phyloP scores from a whole-genome alignment of 2,888 invertebrate species.

The Erebia epiphron region DNA sequence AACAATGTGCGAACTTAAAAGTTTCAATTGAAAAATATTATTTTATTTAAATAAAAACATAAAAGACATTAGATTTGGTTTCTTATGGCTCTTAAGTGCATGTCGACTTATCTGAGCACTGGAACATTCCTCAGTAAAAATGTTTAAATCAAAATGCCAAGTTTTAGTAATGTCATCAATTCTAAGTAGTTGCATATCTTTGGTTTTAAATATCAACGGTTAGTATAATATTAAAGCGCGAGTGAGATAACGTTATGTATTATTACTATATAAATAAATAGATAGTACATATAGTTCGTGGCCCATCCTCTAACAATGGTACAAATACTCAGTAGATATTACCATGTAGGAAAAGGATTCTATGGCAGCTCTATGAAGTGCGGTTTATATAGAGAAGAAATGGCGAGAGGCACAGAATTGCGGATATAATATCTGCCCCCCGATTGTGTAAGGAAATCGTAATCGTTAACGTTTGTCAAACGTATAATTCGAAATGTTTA shows the following conservation, averaged over 20 bases:
- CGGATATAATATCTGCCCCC: background rate
- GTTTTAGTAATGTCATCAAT: no score
- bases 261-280: constrained; percentile 43
- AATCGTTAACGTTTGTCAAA: no score
- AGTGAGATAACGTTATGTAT: constrained; percentile 66
- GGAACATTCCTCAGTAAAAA: no score
- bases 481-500: no score
- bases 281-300: constrained; percentile 55
- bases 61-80: no score
- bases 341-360: constrained; percentile 54
- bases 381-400: background rate
- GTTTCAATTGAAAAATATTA: no score
- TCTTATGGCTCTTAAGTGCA: no score
- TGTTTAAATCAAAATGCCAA: background rate
- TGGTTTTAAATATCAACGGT: constrained; percentile 29
- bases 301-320: constrained; percentile 69
- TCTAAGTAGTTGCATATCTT: background rate
- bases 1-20: background rate
- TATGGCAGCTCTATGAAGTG: constrained; percentile 16
- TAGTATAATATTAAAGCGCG: constrained; percentile 55
- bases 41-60: no score
- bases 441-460: no score
- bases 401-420: background rate
- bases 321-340: constrained; percentile 79
- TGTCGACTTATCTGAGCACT: no score